Percentiles rank a stretch among this genome's conserved stretches.
phyloP scores from a whole-genome alignment of 2,888 invertebrate genomes.

The Coleophora deauratella region DNA sequence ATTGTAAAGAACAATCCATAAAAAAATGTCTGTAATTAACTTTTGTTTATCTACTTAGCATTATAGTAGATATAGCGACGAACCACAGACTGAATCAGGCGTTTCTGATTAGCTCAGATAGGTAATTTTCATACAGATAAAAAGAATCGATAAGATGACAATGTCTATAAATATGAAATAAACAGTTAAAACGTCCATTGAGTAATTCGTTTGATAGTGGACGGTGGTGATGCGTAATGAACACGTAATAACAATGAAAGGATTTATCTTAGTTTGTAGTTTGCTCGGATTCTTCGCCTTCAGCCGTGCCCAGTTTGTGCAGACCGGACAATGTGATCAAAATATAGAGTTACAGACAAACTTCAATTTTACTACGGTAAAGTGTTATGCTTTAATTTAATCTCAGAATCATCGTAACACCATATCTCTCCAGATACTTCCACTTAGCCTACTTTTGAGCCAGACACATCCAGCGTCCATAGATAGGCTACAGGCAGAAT shows the following conservation, averaged over 20 bases:
- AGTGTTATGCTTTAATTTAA: not conserved
- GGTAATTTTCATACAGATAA: slow-evolving; percentile 11
- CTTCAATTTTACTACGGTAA: slow-evolving; percentile 35
- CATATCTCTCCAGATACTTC: no score
- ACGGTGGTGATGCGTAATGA: not conserved
- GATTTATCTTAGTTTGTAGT: slow-evolving; percentile 33
- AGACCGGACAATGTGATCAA: slow-evolving; percentile 41
- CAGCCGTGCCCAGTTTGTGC: slow-evolving; percentile 41
- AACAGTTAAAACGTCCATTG: slow-evolving; percentile 32
- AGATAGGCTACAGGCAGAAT: no score
- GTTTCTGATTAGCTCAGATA: slow-evolving; percentile 8
- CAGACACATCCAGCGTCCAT: no score
- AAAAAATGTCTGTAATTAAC: no score
- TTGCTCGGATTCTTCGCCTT: slow-evolving; percentile 31
- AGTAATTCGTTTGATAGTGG: slow-evolving; percentile 30
- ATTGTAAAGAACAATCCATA: no score
- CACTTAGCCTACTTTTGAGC: no score
- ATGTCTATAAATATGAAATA: slow-evolving; percentile 40
- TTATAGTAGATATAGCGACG: no score
- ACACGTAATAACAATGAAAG: no score
- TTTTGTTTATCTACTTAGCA: no score
- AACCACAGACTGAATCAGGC: no score
- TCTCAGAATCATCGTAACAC: no score
- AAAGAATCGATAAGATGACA: slow-evolving; percentile 33
- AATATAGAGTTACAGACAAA: slow-evolving; percentile 22